Base-by-base conservation (phyloP, 2,888 invertebrate genomes). In the Leucophenga maculata region DNA sequence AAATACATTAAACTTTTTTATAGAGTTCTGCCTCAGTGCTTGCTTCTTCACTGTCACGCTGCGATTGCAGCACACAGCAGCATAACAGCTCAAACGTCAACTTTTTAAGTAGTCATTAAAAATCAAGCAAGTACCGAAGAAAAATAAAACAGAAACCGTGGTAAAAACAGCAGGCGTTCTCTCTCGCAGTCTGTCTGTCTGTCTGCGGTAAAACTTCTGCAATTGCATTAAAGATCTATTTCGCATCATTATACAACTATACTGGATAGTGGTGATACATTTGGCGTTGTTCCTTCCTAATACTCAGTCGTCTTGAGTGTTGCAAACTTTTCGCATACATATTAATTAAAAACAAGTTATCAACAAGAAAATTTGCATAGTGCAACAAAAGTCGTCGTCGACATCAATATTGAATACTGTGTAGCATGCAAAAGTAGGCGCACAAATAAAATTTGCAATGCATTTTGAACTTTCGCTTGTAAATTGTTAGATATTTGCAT, bases 141-240 rank as follows among this genome's bases (percentile, higher is more conserved):
- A 46, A 46, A 4, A 46, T 4, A 46, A 46, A 8, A n/a, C n/a
- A n/a, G n/a, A 46, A 6, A 26, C 26, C 26, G 26, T 26, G 26
- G 26, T 26, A 26, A 26, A 26, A 26, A 3, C 26, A 26, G 26
- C 26, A 26, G 26, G 26, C 26, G 26, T 4, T 26, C 26, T 26
- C 3, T 26, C 4, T 26, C 26, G 2, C 26, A 3, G 26, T 26
- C 26, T 26, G 26, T 26, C 26, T 26, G 26, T 26, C 39, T 39
- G 9, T 16, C 16, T 22, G 55, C 20, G 20, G 55, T 55, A 26
- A 26, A 55, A 55, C n/a, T 72, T 72, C 52, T 72, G 77, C 75
- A 78, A 78, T 79, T 78, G 76, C 78, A 78, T 78, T 78, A 78
- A 76, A 78, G 78, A 79, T 79, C 78, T 79, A 78, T 79, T 78